Conservation (phyloP, 2,888 invertebrate genomes). For the Aporophyla lueneburgensis region DNA sequence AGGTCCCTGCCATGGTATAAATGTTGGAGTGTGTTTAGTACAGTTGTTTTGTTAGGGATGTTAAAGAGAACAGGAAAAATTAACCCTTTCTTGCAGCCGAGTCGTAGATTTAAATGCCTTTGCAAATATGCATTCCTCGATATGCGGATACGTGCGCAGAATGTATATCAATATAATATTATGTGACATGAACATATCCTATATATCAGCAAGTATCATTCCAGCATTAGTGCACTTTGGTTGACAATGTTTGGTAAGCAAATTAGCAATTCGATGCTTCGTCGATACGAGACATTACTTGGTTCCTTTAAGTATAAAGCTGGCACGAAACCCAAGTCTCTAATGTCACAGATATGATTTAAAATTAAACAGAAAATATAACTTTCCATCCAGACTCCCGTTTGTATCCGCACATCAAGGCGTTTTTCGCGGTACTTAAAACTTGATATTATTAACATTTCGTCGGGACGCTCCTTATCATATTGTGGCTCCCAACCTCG, state of each 20-base stretch:
- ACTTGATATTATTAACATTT: slow-evolving; percentile 80
- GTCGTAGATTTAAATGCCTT: neutral
- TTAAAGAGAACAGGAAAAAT: neutral
- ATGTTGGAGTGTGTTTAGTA: slow-evolving; percentile 19
- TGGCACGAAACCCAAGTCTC: neutral
- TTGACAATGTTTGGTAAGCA: neutral
- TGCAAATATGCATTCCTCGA: neutral
- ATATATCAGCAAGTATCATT: neutral
- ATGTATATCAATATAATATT: slow-evolving; percentile 4
- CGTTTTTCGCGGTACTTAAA: slow-evolving; percentile 68
- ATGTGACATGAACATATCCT: neutral
- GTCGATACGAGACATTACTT: neutral
- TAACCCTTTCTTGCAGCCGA: neutral
- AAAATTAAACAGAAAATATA: slow-evolving; percentile 1
- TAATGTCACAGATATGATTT: neutral
- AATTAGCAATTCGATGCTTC: slow-evolving; percentile 16
- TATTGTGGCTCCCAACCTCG: slow-evolving; percentile 71
- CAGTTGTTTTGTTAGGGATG: slow-evolving; percentile 14
- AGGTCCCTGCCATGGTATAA: neutral
- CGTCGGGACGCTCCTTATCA: slow-evolving; percentile 71
- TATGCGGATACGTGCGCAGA: neutral
- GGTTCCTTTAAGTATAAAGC: neutral
- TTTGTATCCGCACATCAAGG: slow-evolving; percentile 33
- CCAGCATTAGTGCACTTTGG: slow-evolving; percentile 8
- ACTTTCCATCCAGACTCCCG: neutral